Percentiles rank a stretch among this genome's conserved stretches.
These are phyloP conservation scores for Anabacerthia variegaticeps DNA, from an alignment of 2,797 vertebrate genomes.

Conservation along the genomic window DNA sequence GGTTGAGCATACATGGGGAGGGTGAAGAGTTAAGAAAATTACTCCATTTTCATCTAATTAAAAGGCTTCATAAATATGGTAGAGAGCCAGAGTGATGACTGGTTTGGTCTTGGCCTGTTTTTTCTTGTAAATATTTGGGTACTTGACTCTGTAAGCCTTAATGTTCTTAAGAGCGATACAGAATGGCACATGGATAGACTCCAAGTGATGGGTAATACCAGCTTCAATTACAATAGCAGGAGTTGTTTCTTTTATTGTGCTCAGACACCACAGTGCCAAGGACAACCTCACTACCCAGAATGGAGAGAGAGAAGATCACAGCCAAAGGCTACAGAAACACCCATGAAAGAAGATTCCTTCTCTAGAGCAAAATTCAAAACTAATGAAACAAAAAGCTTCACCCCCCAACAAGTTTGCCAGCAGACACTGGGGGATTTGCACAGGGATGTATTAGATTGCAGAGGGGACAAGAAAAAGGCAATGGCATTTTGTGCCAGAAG, in stretches of 20 bases:
- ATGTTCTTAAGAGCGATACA: not conserved
- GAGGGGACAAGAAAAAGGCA: rapidly evolving
- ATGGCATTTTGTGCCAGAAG: not conserved
- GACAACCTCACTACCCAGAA: not conserved
- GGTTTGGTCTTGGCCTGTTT: not conserved
- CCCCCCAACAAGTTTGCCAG: not conserved
- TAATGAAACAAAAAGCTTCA: not conserved
- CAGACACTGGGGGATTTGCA: not conserved
- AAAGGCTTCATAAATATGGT: not conserved
- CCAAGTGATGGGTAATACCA: not conserved
- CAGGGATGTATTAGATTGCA: not conserved
- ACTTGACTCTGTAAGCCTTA: not conserved
- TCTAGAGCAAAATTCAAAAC: not conserved
- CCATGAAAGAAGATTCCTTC: not conserved
- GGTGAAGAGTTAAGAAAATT: not conserved
- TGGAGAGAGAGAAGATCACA: not conserved
- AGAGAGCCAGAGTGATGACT: not conserved
- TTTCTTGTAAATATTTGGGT: not conserved
- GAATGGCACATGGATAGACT: not conserved
- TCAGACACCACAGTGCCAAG: not conserved
- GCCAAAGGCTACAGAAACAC: not conserved
- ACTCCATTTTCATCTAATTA: not conserved
- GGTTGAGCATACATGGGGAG: not conserved
- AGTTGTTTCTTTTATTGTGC: not conserved
- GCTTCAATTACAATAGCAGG: not conserved